phyloP scores from a whole-genome alignment of 1,140 invertebrate species.

The Babylonia areolata region DNA sequence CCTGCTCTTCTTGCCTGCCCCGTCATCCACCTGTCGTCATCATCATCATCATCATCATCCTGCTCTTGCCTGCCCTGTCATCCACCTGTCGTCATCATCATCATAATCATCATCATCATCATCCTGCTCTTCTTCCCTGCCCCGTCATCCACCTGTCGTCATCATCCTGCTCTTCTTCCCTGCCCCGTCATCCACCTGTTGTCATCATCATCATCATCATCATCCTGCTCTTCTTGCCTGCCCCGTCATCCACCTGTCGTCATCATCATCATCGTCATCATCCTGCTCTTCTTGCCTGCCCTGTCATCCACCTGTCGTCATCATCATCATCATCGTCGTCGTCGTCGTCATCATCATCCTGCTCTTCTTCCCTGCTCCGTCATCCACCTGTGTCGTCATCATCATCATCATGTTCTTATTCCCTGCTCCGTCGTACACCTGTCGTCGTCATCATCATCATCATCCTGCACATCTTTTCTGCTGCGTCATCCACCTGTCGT shows the following conservation, averaged over 20 bases:
- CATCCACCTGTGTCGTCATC: not conserved
- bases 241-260: no score
- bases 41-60: not conserved
- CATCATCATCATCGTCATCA: slow-evolving; percentile 29
- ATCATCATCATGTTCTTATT: not conserved
- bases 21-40: not conserved
- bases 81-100: not conserved
- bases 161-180: not conserved
- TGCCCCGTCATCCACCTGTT: no score
- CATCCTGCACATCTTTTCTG: no score
- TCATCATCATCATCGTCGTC: not conserved
- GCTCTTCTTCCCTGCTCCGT: not conserved
- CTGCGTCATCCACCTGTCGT: not conserved
- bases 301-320: not conserved
- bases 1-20: not conserved
- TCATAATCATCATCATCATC: slow-evolving; percentile 20
- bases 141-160: no score
- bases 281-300: not conserved
- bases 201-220: slow-evolving; percentile 29
- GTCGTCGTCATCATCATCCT: not conserved
- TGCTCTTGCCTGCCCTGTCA: not conserved
- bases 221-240: not conserved
- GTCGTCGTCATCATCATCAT: no score
- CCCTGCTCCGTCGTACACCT: not conserved
- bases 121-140: slow-evolving; percentile 22